Evolutionary conservation across 2,113 vertebrate genomes (phyloP).

Genomic region (Leptobrachium leishanense): DNA sequence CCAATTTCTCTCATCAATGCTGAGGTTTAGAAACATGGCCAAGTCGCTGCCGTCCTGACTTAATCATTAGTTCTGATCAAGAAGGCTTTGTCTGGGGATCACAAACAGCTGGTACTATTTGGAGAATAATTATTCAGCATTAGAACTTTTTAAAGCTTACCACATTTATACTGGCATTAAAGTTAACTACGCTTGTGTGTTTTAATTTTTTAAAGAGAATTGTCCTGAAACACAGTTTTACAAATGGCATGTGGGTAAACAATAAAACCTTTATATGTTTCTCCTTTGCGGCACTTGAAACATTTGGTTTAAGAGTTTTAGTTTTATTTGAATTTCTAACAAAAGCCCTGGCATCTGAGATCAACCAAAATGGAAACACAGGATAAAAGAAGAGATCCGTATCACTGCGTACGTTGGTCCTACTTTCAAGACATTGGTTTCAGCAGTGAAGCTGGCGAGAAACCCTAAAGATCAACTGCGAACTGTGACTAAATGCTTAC

Average conservation of each 20-base stretch:
- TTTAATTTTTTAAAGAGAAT: constrained; percentile 19
- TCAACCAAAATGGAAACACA: constrained; percentile 11
- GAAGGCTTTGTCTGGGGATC: constrained; percentile 35
- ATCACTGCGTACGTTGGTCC: background rate
- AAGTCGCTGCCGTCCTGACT: constrained; percentile 21
- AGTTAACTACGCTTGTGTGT: constrained; percentile 8
- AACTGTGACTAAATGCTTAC: no score
- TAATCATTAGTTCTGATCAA: constrained; percentile 39
- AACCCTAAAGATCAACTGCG: no score
- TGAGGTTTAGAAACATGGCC: constrained; percentile 15
- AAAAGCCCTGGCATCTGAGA: constrained; percentile 18
- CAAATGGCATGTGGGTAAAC: constrained; percentile 28
- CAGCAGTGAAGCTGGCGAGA: no score
- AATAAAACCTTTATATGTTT: constrained; percentile 30
- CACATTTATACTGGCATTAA: constrained; percentile 28
- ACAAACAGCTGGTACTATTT: constrained; percentile 46
- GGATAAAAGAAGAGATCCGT: background rate
- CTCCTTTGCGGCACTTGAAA: constrained; percentile 23
- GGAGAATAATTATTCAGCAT: constrained; percentile 30
- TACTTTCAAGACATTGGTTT: no score
- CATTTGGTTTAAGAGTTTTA: constrained; percentile 14
- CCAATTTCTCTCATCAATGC: constrained; percentile 40
- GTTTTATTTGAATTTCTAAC: constrained; percentile 6
- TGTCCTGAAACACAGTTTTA: constrained; percentile 37
- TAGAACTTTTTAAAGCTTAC: constrained; percentile 10